phyloP scores from a whole-genome alignment of 2,888 invertebrate genomes.

The Cephonodes hylas region DNA sequence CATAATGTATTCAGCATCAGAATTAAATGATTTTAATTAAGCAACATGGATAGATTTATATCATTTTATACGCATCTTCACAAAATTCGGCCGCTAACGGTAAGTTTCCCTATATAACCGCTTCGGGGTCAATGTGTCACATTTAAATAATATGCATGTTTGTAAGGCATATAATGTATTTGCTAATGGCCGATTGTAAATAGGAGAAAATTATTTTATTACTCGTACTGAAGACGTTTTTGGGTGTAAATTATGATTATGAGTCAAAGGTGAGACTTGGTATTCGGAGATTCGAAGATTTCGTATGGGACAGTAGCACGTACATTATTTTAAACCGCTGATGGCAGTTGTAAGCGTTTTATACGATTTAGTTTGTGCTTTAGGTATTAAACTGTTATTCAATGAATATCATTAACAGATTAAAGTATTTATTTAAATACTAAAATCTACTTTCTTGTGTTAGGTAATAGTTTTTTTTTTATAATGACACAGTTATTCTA shows the following conservation, averaged over 20 bases:
- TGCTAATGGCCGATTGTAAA: constrained; percentile 10
- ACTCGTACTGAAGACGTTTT: neutral
- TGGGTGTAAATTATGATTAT: constrained; percentile 2
- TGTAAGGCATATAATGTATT: constrained; percentile 9
- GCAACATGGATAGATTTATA: constrained; percentile 54
- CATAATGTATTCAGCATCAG: constrained; percentile 72
- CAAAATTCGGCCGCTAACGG: constrained; percentile 43
- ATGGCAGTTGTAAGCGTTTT: neutral
- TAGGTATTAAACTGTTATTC: too few species aligned
- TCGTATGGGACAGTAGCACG: neutral
- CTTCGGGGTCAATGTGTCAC: constrained; percentile 30
- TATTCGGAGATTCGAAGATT: neutral
- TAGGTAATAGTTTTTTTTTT: too few species aligned
- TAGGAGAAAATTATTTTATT: constrained; percentile 9
- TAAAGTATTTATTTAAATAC: too few species aligned
- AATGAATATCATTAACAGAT: too few species aligned
- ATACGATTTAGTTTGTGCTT: too few species aligned
- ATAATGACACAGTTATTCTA: too few species aligned
- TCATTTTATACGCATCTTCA: constrained; percentile 42
- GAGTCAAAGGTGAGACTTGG: constrained; percentile 4
- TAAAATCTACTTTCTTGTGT: too few species aligned
- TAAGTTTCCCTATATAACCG: constrained; percentile 36
- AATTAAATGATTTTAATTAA: constrained; percentile 75
- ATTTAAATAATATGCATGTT: constrained; percentile 10
- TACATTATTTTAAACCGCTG: neutral